Evolutionary conservation across 2,113 vertebrate species (phyloP).

Genomic region (Antennarius striatus): DNA sequence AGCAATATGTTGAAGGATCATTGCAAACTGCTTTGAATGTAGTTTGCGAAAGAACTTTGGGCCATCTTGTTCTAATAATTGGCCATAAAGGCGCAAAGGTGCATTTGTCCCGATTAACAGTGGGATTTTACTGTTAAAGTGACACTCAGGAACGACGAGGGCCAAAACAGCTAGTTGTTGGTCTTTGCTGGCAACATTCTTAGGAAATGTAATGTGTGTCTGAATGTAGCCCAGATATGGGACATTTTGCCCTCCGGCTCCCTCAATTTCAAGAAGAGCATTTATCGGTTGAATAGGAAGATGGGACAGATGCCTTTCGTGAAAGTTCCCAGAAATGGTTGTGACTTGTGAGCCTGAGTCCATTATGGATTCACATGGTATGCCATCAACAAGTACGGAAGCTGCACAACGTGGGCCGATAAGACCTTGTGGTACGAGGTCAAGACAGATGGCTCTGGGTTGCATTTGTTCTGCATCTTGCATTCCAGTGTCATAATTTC

Average conservation of each 20-base stretch:
- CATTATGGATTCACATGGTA: not conserved
- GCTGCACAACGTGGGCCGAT: too few relatives aligned
- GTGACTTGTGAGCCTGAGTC: conserved; percentile 3
- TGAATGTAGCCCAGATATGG: not conserved
- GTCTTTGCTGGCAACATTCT: not conserved
- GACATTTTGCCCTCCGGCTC: not conserved
- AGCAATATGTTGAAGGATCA: conserved; percentile 3
- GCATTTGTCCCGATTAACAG: conserved; percentile 1
- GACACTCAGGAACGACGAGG: conserved; percentile 1
- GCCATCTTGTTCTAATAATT: not conserved
- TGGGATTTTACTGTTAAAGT: not conserved
- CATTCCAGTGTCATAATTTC: too few relatives aligned
- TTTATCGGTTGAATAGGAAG: not conserved
- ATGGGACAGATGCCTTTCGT: not conserved
- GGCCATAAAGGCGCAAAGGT: not conserved
- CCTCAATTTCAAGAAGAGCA: not conserved
- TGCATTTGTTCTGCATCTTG: too few relatives aligned
- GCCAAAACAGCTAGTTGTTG: not conserved
- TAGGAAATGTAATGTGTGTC: not conserved
- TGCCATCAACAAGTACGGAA: too few relatives aligned
- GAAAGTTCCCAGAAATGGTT: not conserved
- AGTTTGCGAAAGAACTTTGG: not conserved
- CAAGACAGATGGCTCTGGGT: too few relatives aligned
- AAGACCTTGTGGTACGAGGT: too few relatives aligned
- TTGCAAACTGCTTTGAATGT: not conserved